Percentiles rank a stretch among this genome's conserved stretches.
phyloP scores from a whole-genome alignment of 2,888 invertebrate species.

The Eudemis profundana region DNA sequence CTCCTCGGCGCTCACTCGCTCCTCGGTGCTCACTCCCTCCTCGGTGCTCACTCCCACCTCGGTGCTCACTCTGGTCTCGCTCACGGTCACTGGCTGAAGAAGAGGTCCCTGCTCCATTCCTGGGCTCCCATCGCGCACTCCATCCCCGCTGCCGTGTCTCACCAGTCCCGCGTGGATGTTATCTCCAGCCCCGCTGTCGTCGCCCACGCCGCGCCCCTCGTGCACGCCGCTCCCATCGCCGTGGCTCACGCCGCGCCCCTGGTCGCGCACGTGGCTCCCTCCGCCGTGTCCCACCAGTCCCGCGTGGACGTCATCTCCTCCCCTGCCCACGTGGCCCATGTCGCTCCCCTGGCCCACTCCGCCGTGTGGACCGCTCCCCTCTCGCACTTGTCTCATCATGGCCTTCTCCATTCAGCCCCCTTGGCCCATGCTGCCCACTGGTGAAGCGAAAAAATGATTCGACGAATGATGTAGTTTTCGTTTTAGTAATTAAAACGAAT shows the following conservation, averaged over 20 bases:
- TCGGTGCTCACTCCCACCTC: conserved; percentile 50
- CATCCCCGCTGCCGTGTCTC: conserved; percentile 76
- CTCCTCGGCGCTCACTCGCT: conserved; percentile 33
- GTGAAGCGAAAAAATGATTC: conserved; percentile 65
- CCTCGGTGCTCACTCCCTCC: conserved; percentile 48
- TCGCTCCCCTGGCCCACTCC: conserved; percentile 51
- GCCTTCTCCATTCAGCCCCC: conserved; percentile 51
- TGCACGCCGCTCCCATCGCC: conserved; percentile 60
- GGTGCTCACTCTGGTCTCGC: conserved; percentile 50
- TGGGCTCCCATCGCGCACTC: conserved; percentile 57
- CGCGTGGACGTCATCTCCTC: conserved; percentile 46
- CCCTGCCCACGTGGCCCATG: conserved; percentile 43
- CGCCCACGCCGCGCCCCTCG: conserved; percentile 53
- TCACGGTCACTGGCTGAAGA: conserved; percentile 61
- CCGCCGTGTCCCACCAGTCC: conserved; percentile 58
- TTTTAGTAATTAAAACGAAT: conserved; percentile 74
- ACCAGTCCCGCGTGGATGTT: conserved; percentile 76
- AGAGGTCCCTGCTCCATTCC: conserved; percentile 62
- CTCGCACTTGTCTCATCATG: conserved; percentile 57
- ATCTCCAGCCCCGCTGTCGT: conserved; percentile 61
- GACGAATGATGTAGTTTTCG: conserved; percentile 74
- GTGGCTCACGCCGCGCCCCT: conserved; percentile 55
- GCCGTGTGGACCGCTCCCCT: conserved; percentile 65
- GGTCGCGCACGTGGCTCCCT: conserved; percentile 57
- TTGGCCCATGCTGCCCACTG: conserved; percentile 58